Evolutionary conservation across 2,888 invertebrate genomes (phyloP).

Genomic region (Bedellia somnulentella): DNA sequence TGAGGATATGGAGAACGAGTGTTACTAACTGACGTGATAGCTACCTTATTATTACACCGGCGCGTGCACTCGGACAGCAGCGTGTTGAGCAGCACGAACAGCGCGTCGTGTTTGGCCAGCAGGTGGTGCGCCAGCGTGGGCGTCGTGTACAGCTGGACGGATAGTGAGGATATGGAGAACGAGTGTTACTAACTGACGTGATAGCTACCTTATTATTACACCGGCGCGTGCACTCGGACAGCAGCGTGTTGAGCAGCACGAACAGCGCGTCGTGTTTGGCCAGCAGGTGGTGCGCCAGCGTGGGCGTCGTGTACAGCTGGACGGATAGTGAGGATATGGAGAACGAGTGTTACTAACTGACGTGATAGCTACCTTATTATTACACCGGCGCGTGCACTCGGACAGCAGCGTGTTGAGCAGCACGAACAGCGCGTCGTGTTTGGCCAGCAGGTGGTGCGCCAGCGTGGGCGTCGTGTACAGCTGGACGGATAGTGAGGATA

Average conservation of each 20-base stretch:
- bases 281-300: conserved; percentile 87
- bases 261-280: conserved; percentile 89
- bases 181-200: too few relatives aligned
- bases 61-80: conserved; percentile 86
- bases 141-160: conserved; percentile 96
- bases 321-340: conserved; percentile 93
- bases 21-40: too few relatives aligned
- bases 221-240: conserved; percentile 80
- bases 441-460: conserved; percentile 86
- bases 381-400: conserved; percentile 79
- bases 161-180: conserved; percentile 89
- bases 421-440: conserved; percentile 88
- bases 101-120: conserved; percentile 86
- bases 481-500: conserved; percentile 93
- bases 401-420: conserved; percentile 88
- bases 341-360: too few relatives aligned
- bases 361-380: conserved; percentile 64
- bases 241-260: conserved; percentile 85
- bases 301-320: conserved; percentile 95
- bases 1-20: conserved; percentile 90
- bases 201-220: conserved; percentile 70
- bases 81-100: conserved; percentile 87
- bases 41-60: conserved; percentile 69
- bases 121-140: conserved; percentile 89
- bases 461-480: conserved; percentile 94